phyloP scores from a whole-genome alignment of 2,113 vertebrate genomes.

The Myrmecophaga tridactyla region DNA sequence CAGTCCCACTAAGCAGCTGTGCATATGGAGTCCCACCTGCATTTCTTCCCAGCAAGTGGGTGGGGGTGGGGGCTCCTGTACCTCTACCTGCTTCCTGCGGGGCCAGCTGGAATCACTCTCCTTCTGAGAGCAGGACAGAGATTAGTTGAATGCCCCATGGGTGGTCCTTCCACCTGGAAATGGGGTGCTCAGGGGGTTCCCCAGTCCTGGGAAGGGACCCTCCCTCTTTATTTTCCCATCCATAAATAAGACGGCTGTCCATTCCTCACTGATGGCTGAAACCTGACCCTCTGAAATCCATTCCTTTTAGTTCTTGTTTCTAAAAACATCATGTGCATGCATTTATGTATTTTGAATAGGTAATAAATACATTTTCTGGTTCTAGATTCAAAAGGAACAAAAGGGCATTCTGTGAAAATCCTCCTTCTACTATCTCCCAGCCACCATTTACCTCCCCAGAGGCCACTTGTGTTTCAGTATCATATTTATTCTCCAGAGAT shows the following conservation, averaged over 20 bases:
- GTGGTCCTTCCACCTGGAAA: neutral
- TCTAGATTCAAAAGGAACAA: slow-evolving; percentile 29
- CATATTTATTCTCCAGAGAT: neutral
- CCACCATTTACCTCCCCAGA: neutral
- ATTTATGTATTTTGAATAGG: slow-evolving; percentile 9
- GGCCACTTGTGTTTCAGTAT: neutral
- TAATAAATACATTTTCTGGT: neutral
- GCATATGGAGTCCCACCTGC: accelerated
- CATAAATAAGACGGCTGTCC: neutral
- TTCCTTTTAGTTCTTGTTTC: neutral
- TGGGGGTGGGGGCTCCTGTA: too few species aligned
- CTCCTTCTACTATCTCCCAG: neutral
- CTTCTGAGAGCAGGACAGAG: accelerated
- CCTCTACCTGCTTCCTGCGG: neutral
- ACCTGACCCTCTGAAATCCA: neutral
- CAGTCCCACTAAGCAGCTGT: neutral
- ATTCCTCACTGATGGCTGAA: neutral
- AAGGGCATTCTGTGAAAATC: slow-evolving; percentile 16
- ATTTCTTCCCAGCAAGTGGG: too few species aligned
- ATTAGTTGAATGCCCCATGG: accelerated
- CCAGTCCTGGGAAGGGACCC: neutral
- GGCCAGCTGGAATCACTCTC: neutral
- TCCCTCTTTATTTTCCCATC: neutral
- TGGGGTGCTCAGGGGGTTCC: neutral
- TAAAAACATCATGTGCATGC: neutral